Percentiles rank a stretch among this genome's conserved stretches.
Conservation (phyloP, 2,888 invertebrate genomes). For the Gymnosoma rotundatum region DNA sequence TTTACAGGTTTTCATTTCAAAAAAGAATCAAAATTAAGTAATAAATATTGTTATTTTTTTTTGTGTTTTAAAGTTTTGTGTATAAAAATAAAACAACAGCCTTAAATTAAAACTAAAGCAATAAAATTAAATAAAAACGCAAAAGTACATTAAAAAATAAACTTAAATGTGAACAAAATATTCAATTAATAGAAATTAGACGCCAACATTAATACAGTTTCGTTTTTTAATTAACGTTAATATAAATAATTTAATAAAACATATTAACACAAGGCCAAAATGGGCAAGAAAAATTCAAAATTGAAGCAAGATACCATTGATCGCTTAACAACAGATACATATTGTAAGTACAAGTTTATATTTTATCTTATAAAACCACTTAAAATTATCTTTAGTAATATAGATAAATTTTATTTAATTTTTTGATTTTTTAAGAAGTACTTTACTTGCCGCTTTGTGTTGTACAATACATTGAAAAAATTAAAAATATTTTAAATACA, state of each 20-base stretch:
- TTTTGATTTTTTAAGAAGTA: no score
- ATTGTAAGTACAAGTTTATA: conserved; percentile 89
- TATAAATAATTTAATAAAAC: neutral
- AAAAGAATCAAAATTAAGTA: conserved; percentile 22
- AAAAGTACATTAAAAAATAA: conserved; percentile 48
- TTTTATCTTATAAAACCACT: conserved; percentile 17
- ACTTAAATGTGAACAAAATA: neutral
- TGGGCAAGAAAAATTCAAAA: conserved; percentile 98
- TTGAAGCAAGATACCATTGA: conserved; percentile 97
- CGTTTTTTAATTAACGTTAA: conserved; percentile 1
- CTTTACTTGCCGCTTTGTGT: neutral
- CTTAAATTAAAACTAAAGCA: conserved; percentile 53
- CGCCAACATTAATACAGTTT: neutral
- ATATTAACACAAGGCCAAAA: conserved; percentile 81
- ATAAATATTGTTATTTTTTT: neutral
- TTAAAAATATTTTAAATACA: no score
- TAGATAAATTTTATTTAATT: no score
- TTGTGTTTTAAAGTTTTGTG: neutral
- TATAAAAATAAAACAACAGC: conserved; percentile 23
- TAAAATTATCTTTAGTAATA: conserved; percentile 10
- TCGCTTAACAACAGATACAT: conserved; percentile 94
- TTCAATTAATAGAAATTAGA: neutral
- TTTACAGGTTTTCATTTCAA: conserved; percentile 57
- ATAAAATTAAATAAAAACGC: conserved; percentile 32
- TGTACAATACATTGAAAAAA: no score